Evolutionary conservation across 2,888 invertebrate species (phyloP).

Genomic region (Notodonta ziczac): DNA sequence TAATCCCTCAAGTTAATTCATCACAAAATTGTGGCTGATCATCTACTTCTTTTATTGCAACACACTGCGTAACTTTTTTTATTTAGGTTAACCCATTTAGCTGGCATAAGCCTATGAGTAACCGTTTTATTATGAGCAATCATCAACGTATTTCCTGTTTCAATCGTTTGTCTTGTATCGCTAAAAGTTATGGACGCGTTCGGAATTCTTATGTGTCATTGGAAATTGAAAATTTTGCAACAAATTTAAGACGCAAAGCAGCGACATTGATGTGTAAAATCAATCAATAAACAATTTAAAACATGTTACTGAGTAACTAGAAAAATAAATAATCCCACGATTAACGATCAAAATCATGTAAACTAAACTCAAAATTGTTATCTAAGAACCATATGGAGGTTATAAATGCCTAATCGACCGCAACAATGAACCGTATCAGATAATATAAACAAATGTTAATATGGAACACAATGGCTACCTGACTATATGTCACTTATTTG

Average conservation of each 20-base stretch:
- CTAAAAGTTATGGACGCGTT: slow-evolving; percentile 11
- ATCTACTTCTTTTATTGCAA: not conserved
- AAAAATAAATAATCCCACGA: too few relatives aligned
- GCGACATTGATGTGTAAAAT: too few relatives aligned
- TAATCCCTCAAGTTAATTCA: too few relatives aligned
- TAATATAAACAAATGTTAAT: slow-evolving; percentile 79
- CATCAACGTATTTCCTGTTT: slow-evolving; percentile 58
- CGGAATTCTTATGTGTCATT: not conserved
- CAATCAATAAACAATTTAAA: too few relatives aligned
- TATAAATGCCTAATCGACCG: slow-evolving; percentile 7
- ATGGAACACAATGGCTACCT: slow-evolving; percentile 75
- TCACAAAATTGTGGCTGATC: not conserved
- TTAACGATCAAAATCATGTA: too few relatives aligned
- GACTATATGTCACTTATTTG: slow-evolving; percentile 78
- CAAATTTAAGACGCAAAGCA: not conserved
- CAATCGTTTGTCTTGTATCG: slow-evolving; percentile 14
- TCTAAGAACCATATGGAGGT: not conserved
- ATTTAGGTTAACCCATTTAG: slow-evolving; percentile 56
- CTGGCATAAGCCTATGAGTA: slow-evolving; percentile 50
- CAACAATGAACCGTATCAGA: slow-evolving; percentile 46
- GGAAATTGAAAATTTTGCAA: not conserved
- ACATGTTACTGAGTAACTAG: too few relatives aligned
- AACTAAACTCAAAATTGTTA: not conserved
- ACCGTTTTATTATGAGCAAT: slow-evolving; percentile 48
- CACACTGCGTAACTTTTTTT: slow-evolving; percentile 15